Evolutionary conservation across 2,113 vertebrate genomes (phyloP), one percentile per base, ranked within the genome.

Genomic region (Rhinichthys klamathensis): DNA sequence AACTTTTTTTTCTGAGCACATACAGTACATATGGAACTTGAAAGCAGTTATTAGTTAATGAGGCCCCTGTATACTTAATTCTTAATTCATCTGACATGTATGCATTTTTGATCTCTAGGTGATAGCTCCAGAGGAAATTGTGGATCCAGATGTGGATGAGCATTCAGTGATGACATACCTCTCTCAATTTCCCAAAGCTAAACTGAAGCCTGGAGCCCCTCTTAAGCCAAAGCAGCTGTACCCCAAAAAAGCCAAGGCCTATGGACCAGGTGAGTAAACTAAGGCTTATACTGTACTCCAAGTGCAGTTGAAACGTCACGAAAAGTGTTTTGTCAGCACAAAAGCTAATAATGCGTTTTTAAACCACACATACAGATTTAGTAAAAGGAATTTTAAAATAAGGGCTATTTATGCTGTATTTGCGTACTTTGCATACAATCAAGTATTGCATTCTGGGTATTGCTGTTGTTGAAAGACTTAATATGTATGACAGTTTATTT

Each of bases 141-240:
- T 98, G 90, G 96, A 98, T 91, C 97, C 97, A 89, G 95, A 98
- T 30, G 97, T 98, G 89, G 97, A 98, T 16, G 97, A 98, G 85
- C 97, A 97, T 88, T 98, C 97, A 0, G 97, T 98, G 83, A 98
- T 98, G 97, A 98, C 97, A 44, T 98, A 98, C 93, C 93, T 98
- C 89, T 98, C 97, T 76, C 97, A 98, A 94, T 98, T 98, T 92
- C 97, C 97, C 67, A 98, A 98, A 85, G 95, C 97, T 65, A 98
- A 98, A 85, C 95, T 98, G 79, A 98, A 98, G 88, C 97, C 97
- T 0, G 97, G 96, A 0, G 96, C 97, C 76, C 94, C 96, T 69
- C 88, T 97, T 35, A 95, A 86, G 75, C 89, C 95, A 75, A 97
- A 95, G 89, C 96, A 96, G 85, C 92, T 97, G 82, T 93, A 97